Base-by-base conservation (phyloP, 2,113 vertebrate species). In the Arizona elegans region DNA sequence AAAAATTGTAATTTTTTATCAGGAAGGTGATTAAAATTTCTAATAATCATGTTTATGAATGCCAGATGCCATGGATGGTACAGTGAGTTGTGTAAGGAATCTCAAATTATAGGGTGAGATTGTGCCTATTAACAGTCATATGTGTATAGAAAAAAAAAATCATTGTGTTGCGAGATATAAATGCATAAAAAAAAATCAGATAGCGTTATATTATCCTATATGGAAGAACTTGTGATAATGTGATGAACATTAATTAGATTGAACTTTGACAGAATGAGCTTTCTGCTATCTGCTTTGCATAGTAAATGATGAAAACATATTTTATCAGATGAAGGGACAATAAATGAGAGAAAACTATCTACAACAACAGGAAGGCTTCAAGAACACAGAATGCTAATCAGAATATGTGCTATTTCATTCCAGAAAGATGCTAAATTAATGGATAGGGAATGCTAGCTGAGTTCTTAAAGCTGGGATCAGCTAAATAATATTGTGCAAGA, bases 181-280 rank as follows among this genome's bases (percentile, higher is more conserved):
- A 87, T 87, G 86, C 15, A 87, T 54, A 26, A 6, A 26, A 87
- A 87, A 24, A 87, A 87, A 29, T 13, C 50, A 53, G 50, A 52
- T 50, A 52, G 43, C 5, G 5, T 52, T 86, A 52, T 29, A 52
- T 87, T 87, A 52, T 87, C 5, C 47, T 87, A 88, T 70, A 5
- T 70, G 29, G n/a, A 53, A 88, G 52, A 55, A 54, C 13, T 43
- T 52, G 54, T 62, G 8, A 55, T 89, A 56, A 47, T 38, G 12
- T 81, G 23, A 43, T 65, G 23, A 88, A n/a, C 33, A 75, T 62
- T 88, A 92, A 88, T 92, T 92, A 88, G n/a, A 88, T 88, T 54
- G 50, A 62, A 81, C 55, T 38, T 86, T 33, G 47, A n/a, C 56
- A 92, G 43, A 53, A 65, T 2, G 17, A 38, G 26, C 43, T 70